A percentile compares a stretch with the other conserved stretches of the same genome.
These are phyloP conservation scores for Patiria miniata DNA, from an alignment of 35 echinoderm and acorn worm genomes.

Conservation along the genomic window DNA sequence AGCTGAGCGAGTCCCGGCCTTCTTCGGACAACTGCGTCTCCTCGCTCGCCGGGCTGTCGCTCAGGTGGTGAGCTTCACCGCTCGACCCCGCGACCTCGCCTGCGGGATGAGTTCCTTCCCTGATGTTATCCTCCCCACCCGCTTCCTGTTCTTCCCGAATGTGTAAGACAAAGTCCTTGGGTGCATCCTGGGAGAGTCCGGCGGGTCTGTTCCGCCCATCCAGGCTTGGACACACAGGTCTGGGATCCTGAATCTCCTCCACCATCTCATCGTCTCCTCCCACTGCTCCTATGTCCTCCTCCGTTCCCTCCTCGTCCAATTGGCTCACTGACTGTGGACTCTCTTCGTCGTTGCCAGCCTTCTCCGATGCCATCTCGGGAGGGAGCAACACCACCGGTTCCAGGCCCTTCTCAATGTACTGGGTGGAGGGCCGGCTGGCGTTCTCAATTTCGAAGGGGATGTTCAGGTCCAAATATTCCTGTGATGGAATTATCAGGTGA, in stretches of 20 bases:
- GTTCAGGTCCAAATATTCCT: slow-evolving; percentile 95
- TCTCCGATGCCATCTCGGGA: slow-evolving; percentile 25
- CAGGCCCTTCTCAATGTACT: slow-evolving; percentile 50
- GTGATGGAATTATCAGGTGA: neutral
- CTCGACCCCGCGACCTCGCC: neutral
- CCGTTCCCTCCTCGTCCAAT: neutral
- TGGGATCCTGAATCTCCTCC: slow-evolving; percentile 49
- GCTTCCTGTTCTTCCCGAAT: neutral
- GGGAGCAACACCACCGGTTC: slow-evolving; percentile 32
- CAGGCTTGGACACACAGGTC: slow-evolving; percentile 60
- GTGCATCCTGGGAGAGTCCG: neutral
- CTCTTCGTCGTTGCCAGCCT: neutral
- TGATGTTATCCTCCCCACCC: neutral
- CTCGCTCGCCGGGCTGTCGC: neutral
- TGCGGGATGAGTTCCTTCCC: neutral
- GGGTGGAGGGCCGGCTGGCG: slow-evolving; percentile 49
- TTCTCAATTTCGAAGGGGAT: slow-evolving; percentile 66
- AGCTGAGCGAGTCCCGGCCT: slow-evolving; percentile 9
- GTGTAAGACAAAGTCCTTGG: no score
- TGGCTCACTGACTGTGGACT: neutral
- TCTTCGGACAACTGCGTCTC: neutral
- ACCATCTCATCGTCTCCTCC: neutral
- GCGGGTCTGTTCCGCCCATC: slow-evolving; percentile 40
- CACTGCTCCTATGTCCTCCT: neutral
- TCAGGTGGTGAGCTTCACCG: neutral